Base-by-base conservation (phyloP, 2,113 vertebrate species). In the Crotalus horridus region DNA sequence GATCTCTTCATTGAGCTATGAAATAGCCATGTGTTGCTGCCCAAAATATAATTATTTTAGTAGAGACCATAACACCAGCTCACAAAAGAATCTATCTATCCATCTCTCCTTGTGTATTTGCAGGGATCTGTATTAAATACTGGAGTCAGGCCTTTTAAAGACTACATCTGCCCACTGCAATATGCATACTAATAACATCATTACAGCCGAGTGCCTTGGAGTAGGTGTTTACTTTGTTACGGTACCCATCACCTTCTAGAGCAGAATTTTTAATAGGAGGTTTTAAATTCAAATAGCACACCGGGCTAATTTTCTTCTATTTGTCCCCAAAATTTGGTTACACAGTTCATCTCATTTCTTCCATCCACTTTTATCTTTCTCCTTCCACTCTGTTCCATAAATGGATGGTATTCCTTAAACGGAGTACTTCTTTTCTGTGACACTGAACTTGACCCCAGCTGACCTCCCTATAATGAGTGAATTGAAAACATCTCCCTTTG, bases 401-500 rank as follows among this genome's bases (percentile, higher is more conserved):
- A 98, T 99, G 98, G 97, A 98, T 98, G 98, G 98, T 96, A 96
- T 98, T 98, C 98, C 98, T 98, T 97, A 98, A 98, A 98, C 98
- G 98, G 97, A 98, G 97, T 96, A 97, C 98, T 98, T 98, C 98
- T 98, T 98, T 99, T 99, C 97, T 97, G 97, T 98, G 98, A 98
- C 98, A 99, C 98, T 99, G 99, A 99, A 99, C 99, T 99, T 99
- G 99, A 99, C 99, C 99, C 97, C 93, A 96, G 96, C 97, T 97
- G 98, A 99, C 98, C 99, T 98, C 98, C 98, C 98, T 98, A 98
- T 99, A 99, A 99, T 99, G 99, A 99, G 97, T 99, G 98, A 99
- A 99, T 99, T 99, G 98, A 99, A 99, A 99, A 99, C 98, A 99
- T 99, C 98, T 99, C 98, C 98, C 98, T 98, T 99, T 98, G 98